phyloP scores from a whole-genome alignment of 1,140 invertebrate genomes.

The Diplogasteroides magnus region DNA sequence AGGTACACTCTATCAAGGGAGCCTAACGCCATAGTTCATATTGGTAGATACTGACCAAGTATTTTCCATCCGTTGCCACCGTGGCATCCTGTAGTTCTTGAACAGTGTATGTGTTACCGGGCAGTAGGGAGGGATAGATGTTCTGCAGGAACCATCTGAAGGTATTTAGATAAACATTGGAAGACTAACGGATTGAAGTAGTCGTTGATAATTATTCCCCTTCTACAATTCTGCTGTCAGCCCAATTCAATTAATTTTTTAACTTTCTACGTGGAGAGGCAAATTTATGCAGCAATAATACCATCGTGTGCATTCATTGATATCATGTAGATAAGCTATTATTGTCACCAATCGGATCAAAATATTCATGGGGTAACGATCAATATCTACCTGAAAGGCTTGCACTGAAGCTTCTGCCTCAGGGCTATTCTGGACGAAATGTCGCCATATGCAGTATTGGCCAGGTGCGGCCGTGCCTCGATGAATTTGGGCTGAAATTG shows the following conservation, averaged over 20 bases:
- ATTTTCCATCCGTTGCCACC: slow-evolving; percentile 8
- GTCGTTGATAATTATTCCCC: too few species aligned
- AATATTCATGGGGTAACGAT: too few species aligned
- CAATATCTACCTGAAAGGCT: slow-evolving; percentile 75
- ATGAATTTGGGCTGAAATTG: slow-evolving; percentile 37
- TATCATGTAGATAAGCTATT: too few species aligned
- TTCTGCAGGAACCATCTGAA: slow-evolving; percentile 10
- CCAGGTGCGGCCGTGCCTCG: slow-evolving; percentile 32
- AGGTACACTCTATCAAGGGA: too few species aligned
- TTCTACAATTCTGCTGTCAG: too few species aligned
- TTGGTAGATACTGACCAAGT: not conserved
- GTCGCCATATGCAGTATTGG: slow-evolving; percentile 64
- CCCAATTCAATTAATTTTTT: too few species aligned
- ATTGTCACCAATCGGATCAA: too few species aligned
- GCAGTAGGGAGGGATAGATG: slow-evolving; percentile 17
- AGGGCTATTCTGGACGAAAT: slow-evolving; percentile 71
- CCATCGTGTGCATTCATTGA: too few species aligned
- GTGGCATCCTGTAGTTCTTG: not conserved
- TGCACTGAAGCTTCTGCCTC: slow-evolving; percentile 78
- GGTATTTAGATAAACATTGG: too few species aligned
- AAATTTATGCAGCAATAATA: too few species aligned
- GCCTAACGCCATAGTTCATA: not conserved
- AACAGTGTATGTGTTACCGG: slow-evolving; percentile 20
- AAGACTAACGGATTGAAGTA: too few species aligned
- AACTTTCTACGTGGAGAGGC: too few species aligned